These are phyloP conservation scores for Cyphomyrus plagiostoma DNA, from an alignment of 2,113 vertebrate genomes.

Conservation along the genomic window DNA sequence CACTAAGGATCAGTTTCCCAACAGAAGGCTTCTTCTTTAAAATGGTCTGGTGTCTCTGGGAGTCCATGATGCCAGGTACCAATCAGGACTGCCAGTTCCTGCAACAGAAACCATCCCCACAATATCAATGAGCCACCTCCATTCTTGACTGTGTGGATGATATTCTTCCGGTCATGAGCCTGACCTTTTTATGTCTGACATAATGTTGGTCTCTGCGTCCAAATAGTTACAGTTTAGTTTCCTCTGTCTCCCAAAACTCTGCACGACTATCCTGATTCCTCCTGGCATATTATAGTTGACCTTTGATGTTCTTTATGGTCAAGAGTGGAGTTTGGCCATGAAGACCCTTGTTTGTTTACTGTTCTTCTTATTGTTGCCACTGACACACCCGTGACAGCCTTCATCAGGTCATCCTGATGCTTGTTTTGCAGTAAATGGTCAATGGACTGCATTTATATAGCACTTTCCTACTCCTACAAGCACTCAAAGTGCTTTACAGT, in stretches of 20 bases:
- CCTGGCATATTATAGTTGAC: conserved; percentile 10
- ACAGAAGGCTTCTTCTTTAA: not conserved
- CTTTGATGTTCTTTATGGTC: conserved; percentile 7
- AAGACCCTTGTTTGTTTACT: not conserved
- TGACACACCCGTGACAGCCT: not conserved
- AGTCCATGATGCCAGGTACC: not conserved
- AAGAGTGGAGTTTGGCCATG: not conserved
- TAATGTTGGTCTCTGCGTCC: not conserved
- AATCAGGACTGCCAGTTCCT: too few relatives aligned
- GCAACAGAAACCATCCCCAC: not conserved
- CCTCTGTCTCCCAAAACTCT: conserved; percentile 7
- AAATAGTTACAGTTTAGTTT: not conserved
- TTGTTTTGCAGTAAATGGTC: not conserved
- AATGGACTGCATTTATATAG: too few relatives aligned
- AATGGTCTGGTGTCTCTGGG: not conserved
- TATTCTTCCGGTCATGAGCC: not conserved
- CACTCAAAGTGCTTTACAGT: too few relatives aligned
- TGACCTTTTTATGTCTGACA: not conserved
- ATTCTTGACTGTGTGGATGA: not conserved
- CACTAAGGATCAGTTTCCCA: not conserved
- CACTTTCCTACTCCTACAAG: too few relatives aligned
- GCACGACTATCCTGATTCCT: conserved; percentile 5
- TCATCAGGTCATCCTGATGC: not conserved
- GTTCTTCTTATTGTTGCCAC: not conserved
- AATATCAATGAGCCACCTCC: not conserved